Evolutionary conservation across 1,140 invertebrate genomes (phyloP), one percentile per base, ranked within the genome.

Genomic region (Bursaphelenchus mucronatus): DNA sequence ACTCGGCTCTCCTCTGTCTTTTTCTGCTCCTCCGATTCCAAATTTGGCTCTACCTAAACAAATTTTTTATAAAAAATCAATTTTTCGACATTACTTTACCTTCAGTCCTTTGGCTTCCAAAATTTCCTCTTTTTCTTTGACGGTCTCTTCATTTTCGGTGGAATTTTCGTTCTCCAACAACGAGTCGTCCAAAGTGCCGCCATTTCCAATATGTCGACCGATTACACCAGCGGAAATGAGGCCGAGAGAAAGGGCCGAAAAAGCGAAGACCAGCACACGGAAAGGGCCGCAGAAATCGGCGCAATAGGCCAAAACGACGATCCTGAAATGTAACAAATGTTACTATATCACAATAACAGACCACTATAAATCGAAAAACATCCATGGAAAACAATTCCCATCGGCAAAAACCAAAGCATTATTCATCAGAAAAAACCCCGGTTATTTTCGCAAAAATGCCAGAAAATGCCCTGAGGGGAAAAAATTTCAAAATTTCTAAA

Each of bases 281-380:
- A 86, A 71, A n/a, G 82, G 76, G 1, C 85, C 85, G 50, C 82
- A 82, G 19, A 82, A 82, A 13, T 75, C 71, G 10, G 82, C 78
- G 41, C 81, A 76, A 7, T 81, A 68, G 57, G 84, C 81, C 11
- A 85, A 74, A 17, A 69, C 65, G 49, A 74, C 79, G 9, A 81
- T 52, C 76, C 78, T 78, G 39, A 58, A 59, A 62, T 53, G 2
- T 9, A 17, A 17, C 5, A 1, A 30, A 30, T 30, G 30, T 30
- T 30, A 3, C 5, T 30, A 30, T 30, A 30, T 30, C 30, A 30
- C 30, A 30, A 30, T 5, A 1, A 30, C 30, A 30, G 5, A 5
- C 5, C 30, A 30, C 54, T 21, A 43, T 15, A 55, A 3, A 4
- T 2, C 13, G 1, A n/a, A n/a, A 55, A 13, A 55, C 6, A 55